Conservation (phyloP, 2,113 vertebrate genomes). For the human (Homo sapiens) region GRCh38 chr2:172827501-172828000, state of each 20-base stretch:
- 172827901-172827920: neutral
- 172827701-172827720: neutral
- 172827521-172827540: neutral
- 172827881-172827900: neutral
- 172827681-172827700: neutral
- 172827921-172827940: neutral
- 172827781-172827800: neutral
- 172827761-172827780: neutral
- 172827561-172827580: neutral
- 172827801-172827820: neutral
- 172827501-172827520: neutral
- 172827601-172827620: neutral
- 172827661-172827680: neutral
- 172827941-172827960: neutral
- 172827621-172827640: neutral
- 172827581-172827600: neutral
- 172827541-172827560: neutral
- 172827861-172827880: neutral
- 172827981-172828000: neutral
- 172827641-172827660: neutral
- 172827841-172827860: accelerated
- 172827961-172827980: neutral
- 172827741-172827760: neutral
- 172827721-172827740: neutral
- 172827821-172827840: neutral